Conservation (phyloP, 2,113 vertebrate species). For the Scopus umbretta region DNA sequence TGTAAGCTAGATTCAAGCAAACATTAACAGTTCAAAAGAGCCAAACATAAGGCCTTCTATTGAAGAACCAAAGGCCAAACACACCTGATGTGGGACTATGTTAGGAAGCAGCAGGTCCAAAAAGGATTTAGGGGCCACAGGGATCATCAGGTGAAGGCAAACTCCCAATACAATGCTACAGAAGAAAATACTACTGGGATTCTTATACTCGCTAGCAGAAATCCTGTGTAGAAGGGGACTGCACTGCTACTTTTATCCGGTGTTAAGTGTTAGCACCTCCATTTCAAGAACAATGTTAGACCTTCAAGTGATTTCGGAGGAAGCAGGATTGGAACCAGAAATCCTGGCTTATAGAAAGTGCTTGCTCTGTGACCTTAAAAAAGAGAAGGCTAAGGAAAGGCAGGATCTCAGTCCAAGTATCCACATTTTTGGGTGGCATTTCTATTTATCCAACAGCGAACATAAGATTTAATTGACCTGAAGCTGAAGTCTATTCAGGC, state of each 20-base stretch:
- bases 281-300: not conserved
- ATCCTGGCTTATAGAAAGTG: not conserved
- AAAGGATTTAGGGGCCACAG: not conserved
- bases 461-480: not conserved
- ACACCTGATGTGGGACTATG: not conserved
- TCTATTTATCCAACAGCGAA: not conserved
- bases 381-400: not conserved
- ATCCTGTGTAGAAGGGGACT: not conserved
- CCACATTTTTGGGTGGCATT: not conserved
- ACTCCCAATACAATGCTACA: not conserved
- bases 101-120: not conserved
- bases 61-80: not conserved
- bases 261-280: not conserved
- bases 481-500: not conserved
- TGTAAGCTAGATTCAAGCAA: constrained; percentile 11
- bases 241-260: not conserved
- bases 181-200: not conserved
- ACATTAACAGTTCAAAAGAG: not conserved
- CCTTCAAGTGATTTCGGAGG: not conserved
- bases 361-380: not conserved
- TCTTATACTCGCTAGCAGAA: not conserved
- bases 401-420: not conserved
- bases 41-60: not conserved
- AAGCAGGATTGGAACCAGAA: not conserved
- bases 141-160: not conserved